phyloP scores from a whole-genome alignment of 2,888 invertebrate species.

The Nematopogon swammerdamellus region DNA sequence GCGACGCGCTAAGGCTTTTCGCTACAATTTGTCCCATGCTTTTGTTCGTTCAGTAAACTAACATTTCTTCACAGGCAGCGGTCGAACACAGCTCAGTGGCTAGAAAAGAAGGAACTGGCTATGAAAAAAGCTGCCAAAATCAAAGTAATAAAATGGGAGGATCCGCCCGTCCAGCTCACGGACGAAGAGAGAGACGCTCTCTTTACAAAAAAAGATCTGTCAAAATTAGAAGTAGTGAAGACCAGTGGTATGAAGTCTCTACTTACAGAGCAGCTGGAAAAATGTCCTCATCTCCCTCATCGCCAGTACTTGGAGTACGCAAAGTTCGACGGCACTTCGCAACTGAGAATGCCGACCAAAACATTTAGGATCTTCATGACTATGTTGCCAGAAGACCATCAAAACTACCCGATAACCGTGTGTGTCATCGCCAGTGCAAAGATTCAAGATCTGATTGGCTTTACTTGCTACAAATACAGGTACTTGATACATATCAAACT shows the following conservation, averaged over 20 bases:
- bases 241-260: slow-evolving; percentile 56
- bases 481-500: slow-evolving; percentile 16
- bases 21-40: no score
- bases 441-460: slow-evolving; percentile 87
- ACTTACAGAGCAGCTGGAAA: slow-evolving; percentile 71
- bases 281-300: slow-evolving; percentile 71
- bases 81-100: slow-evolving; percentile 83
- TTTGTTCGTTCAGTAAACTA: no score
- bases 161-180: slow-evolving; percentile 41
- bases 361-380: slow-evolving; percentile 89
- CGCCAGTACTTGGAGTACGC: slow-evolving; percentile 90
- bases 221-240: no score
- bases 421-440: slow-evolving; percentile 81
- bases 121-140: slow-evolving; percentile 75
- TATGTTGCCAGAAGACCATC: slow-evolving; percentile 77
- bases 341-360: slow-evolving; percentile 73
- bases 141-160: slow-evolving; percentile 72
- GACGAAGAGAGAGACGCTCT: slow-evolving; percentile 58
- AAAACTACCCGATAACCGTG: slow-evolving; percentile 80
- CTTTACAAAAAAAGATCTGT: slow-evolving; percentile 48
- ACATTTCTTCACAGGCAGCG: slow-evolving; percentile 60
- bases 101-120: slow-evolving; percentile 87
- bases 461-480: slow-evolving; percentile 86
- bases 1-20: no score
- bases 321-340: slow-evolving; percentile 87